phyloP scores from a whole-genome alignment of 2,888 invertebrate species.

The Zele albiditarsus region DNA sequence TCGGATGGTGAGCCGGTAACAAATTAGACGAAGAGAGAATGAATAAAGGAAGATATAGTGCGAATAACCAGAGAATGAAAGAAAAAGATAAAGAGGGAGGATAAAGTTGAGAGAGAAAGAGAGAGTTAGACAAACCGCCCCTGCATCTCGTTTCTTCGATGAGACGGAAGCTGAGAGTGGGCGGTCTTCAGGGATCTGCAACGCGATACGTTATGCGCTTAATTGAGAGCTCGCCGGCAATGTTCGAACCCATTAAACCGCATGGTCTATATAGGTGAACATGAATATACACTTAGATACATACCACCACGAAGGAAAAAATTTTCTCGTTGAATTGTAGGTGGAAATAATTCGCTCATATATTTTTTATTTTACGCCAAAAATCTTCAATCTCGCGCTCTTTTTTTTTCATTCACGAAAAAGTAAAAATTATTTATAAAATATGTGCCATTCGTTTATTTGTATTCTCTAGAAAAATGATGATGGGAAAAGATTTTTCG shows the following conservation, averaged over 20 bases:
- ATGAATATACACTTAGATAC: conserved; percentile 6
- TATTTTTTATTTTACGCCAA: neutral
- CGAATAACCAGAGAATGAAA: conserved; percentile 37
- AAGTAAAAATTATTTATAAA: no score
- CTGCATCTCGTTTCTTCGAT: conserved; percentile 44
- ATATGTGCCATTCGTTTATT: no score
- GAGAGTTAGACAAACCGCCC: conserved; percentile 46
- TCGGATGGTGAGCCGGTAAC: conserved; percentile 11
- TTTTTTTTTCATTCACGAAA: no score
- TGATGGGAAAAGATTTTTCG: no score
- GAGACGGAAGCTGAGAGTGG: conserved; percentile 54
- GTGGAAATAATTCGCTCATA: neutral
- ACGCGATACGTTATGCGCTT: conserved; percentile 69
- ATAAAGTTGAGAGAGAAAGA: conserved; percentile 14
- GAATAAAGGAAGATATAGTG: conserved; percentile 14
- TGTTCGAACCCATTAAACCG: conserved; percentile 27
- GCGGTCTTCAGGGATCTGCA: conserved; percentile 58
- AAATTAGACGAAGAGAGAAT: conserved; percentile 17
- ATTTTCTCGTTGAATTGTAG: no score
- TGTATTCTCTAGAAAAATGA: no score
- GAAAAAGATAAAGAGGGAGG: conserved; percentile 16
- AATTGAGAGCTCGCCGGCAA: conserved; percentile 67
- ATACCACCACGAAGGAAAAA: neutral
- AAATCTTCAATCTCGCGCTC: no score
- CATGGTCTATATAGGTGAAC: neutral